Percentiles rank a stretch among this genome's conserved stretches.
These are phyloP conservation scores for Sebastiscus tertius DNA, from an alignment of 2,797 vertebrate genomes.

Conservation along the genomic window DNA sequence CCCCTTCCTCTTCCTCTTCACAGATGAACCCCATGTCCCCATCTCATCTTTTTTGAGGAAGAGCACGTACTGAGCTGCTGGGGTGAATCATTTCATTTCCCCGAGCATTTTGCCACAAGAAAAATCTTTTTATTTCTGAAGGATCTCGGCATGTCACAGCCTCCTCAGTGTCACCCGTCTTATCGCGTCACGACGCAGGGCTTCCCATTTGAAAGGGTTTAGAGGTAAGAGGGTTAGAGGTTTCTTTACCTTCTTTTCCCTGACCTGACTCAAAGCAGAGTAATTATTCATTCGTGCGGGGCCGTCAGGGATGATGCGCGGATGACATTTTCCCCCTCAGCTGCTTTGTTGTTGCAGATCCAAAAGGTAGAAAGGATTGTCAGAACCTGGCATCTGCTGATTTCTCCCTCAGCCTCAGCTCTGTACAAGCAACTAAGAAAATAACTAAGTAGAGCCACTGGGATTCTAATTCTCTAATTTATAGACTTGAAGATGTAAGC, in stretches of 20 bases:
- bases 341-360: conserved; percentile 72
- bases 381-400: conserved; percentile 61
- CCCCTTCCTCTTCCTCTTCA: not conserved
- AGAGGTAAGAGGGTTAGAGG: conserved; percentile 45
- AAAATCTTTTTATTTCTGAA: conserved; percentile 64
- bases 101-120: conserved; percentile 58
- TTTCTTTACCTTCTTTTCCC: conserved; percentile 39
- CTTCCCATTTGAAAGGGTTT: conserved; percentile 54
- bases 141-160: conserved; percentile 57
- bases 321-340: conserved; percentile 70
- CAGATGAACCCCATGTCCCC: conserved; percentile 56
- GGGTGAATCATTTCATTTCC: conserved; percentile 73
- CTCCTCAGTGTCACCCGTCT: conserved; percentile 61
- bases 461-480: conserved; percentile 51
- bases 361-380: conserved; percentile 55
- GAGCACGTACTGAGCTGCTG: conserved; percentile 65
- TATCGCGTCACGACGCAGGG: conserved; percentile 64
- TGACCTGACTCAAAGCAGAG: conserved; percentile 63
- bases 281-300: conserved; percentile 66
- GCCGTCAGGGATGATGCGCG: conserved; percentile 62
- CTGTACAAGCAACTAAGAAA: conserved; percentile 35
- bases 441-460: conserved; percentile 45
- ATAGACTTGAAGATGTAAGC: conserved; percentile 40
- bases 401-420: conserved; percentile 50
- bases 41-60: conserved; percentile 47